These are phyloP conservation scores for Zaprionus africanus DNA, from an alignment of 1,140 invertebrate species.

Conservation along the genomic window DNA sequence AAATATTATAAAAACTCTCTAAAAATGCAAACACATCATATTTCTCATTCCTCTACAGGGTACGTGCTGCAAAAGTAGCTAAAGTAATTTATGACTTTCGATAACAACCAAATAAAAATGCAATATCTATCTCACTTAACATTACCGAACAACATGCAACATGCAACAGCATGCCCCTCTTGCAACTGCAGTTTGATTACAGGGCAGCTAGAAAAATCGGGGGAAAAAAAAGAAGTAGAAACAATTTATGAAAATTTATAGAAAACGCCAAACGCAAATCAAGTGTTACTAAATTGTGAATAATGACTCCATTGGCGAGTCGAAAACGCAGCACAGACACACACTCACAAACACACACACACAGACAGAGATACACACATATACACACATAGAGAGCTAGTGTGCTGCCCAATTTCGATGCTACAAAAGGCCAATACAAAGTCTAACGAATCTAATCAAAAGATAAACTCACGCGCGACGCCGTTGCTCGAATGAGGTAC, in stretches of 20 bases:
- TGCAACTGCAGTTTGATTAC: neutral
- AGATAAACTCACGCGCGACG: slow-evolving; percentile 78
- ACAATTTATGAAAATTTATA: slow-evolving; percentile 78
- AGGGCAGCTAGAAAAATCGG: slow-evolving; percentile 9
- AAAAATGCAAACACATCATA: too few species aligned
- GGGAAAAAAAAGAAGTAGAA: slow-evolving; percentile 39
- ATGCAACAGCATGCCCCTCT: neutral
- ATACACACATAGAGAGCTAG: neutral
- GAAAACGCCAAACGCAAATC: slow-evolving; percentile 78
- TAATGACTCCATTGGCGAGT: slow-evolving; percentile 67
- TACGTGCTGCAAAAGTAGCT: slow-evolving; percentile 20
- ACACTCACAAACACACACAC: slow-evolving; percentile 9
- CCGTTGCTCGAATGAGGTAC: neutral
- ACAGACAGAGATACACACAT: slow-evolving; percentile 18
- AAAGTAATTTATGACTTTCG: slow-evolving; percentile 67
- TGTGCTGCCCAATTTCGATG: slow-evolving; percentile 57
- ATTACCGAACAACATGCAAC: neutral
- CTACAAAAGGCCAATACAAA: slow-evolving; percentile 77
- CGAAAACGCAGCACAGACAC: slow-evolving; percentile 29
- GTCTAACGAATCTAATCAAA: slow-evolving; percentile 83
- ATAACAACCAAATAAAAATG: neutral
- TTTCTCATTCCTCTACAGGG: slow-evolving; percentile 6
- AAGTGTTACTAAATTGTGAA: slow-evolving; percentile 83
- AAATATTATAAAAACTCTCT: neutral
- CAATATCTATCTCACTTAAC: neutral